A percentile compares a stretch with the other conserved stretches of the same genome.
Conservation (phyloP, 2,797 vertebrate genomes). For the Pyrocephalus nanus region DNA sequence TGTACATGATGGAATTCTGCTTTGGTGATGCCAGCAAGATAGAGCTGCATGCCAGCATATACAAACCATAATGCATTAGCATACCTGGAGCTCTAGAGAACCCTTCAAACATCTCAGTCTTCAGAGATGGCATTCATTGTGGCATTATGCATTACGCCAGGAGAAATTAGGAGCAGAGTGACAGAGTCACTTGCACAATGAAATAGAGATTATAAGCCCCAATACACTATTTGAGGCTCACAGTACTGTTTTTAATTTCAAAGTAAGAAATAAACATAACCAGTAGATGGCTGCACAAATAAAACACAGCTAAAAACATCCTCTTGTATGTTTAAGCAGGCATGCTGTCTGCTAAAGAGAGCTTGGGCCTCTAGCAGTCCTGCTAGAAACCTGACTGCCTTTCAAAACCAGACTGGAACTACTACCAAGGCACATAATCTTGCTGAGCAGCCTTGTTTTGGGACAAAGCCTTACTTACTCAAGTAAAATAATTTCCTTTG, state of each 20-base stretch:
- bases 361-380: neutral
- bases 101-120: neutral
- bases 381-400: neutral
- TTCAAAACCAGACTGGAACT: neutral
- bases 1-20: neutral
- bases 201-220: neutral
- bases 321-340: neutral
- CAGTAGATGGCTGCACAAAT: neutral
- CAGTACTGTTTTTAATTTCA: neutral
- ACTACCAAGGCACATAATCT: neutral
- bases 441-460: neutral
- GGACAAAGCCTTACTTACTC: neutral
- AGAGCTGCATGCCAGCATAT: neutral
- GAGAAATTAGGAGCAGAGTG: neutral
- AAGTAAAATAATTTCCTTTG: neutral
- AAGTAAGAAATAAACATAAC: neutral
- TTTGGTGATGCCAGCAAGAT: neutral
- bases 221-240: neutral
- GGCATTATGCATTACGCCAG: neutral
- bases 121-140: neutral
- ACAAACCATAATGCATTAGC: neutral
- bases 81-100: neutral
- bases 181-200: neutral
- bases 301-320: neutral
- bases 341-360: neutral